Conservation (phyloP, 2,888 invertebrate genomes). For the Cacoxenus indagator region DNA sequence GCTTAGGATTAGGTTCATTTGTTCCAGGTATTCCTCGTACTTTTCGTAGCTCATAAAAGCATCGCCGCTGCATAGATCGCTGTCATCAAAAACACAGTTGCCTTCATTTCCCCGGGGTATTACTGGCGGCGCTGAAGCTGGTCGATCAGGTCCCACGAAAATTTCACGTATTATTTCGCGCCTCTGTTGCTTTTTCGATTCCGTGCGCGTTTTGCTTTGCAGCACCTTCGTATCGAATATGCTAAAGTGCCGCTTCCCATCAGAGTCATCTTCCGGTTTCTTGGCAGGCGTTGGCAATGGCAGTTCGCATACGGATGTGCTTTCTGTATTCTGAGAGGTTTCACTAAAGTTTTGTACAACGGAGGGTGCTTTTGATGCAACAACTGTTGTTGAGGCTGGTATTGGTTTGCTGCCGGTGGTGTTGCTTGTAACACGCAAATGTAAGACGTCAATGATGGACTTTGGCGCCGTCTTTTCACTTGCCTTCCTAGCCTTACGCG, state of each 20-base stretch:
- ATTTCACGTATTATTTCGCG: constrained; percentile 86
- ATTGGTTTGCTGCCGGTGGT: constrained; percentile 22
- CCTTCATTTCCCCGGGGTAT: constrained; percentile 57
- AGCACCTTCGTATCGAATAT: constrained; percentile 80
- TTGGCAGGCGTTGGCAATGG: constrained; percentile 44
- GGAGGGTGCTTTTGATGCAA: constrained; percentile 29
- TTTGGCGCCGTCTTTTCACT: constrained; percentile 43
- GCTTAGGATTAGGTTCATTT: constrained; percentile 62
- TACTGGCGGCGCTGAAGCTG: constrained; percentile 84
- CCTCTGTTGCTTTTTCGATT: constrained; percentile 80
- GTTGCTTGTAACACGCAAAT: constrained; percentile 64
- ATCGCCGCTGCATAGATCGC: constrained; percentile 33
- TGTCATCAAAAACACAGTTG: constrained; percentile 22
- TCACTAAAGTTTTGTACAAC: constrained; percentile 50
- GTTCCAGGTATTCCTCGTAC: constrained; percentile 67
- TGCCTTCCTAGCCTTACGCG: constrained; percentile 2
- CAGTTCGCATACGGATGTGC: constrained; percentile 56
- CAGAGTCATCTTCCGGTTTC: constrained; percentile 33
- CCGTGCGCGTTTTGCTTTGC: constrained; percentile 82
- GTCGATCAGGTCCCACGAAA: constrained; percentile 80
- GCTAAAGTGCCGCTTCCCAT: constrained; percentile 63
- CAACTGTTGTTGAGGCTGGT: constrained; percentile 6
- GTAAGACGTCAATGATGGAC: constrained; percentile 70
- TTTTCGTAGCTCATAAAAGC: constrained; percentile 60
- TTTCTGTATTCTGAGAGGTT: constrained; percentile 62